Conservation (phyloP, 2,797 vertebrate species). For the Neosalanx taihuensis region DNA sequence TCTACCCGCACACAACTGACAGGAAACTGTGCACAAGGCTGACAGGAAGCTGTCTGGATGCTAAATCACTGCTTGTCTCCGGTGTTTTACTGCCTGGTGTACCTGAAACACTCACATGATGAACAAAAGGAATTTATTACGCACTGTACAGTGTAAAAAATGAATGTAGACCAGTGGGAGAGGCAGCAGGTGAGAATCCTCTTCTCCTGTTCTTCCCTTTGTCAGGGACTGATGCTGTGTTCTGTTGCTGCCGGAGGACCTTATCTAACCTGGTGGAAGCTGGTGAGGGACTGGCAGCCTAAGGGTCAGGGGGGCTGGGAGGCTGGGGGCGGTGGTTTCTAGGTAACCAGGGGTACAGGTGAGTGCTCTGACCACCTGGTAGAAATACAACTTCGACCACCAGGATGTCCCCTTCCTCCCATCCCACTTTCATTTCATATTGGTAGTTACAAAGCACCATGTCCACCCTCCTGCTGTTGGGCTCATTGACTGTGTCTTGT, state of each 20-base stretch:
- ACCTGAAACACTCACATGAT: neutral
- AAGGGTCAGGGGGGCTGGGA: too few species aligned
- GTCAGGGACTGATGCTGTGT: too few species aligned
- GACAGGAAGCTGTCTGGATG: neutral
- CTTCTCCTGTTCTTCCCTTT: neutral
- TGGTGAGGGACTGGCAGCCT: too few species aligned
- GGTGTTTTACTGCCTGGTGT: neutral
- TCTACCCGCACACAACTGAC: neutral
- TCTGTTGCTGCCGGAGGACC: too few species aligned
- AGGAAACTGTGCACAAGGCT: neutral
- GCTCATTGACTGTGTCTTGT: neutral
- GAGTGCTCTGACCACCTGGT: too few species aligned
- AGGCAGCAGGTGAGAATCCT: neutral
- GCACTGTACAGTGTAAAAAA: too few species aligned
- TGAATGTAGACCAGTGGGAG: neutral
- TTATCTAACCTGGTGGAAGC: too few species aligned
- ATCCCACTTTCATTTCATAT: neutral
- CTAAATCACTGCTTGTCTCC: neutral
- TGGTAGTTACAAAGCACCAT: neutral
- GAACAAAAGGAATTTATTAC: neutral
- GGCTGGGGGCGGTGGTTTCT: too few species aligned
- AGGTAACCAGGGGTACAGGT: too few species aligned
- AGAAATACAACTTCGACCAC: too few species aligned
- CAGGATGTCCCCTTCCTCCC: neutral
- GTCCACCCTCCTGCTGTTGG: neutral